Conservation (phyloP, 2,797 vertebrate genomes). For the Notolabrus celidotus region DNA sequence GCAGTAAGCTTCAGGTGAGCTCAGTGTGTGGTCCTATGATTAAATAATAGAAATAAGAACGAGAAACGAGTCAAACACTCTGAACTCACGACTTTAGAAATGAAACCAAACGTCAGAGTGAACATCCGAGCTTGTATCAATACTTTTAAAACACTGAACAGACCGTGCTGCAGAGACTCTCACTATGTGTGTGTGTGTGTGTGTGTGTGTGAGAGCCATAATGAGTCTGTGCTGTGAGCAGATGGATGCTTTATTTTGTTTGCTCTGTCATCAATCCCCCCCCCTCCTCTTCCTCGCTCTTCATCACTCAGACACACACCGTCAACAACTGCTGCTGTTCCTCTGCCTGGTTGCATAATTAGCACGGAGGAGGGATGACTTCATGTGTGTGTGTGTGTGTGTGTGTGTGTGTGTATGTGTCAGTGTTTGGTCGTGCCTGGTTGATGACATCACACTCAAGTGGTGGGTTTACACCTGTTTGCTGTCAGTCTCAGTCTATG, state of each 20-base stretch:
- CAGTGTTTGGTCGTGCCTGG: constrained; percentile 47
- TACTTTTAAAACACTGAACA: too few species aligned
- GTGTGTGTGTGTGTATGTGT: constrained; percentile 39
- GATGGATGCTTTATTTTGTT: constrained; percentile 49
- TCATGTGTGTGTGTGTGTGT: constrained; percentile 21
- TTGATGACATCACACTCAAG: constrained; percentile 63
- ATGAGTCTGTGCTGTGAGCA: constrained; percentile 52
- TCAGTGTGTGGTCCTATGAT: too few species aligned
- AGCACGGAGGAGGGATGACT: constrained; percentile 49
- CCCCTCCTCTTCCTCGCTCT: constrained; percentile 48
- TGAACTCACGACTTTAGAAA: too few species aligned
- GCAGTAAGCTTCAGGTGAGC: too few species aligned
- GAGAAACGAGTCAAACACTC: too few species aligned
- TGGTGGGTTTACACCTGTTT: constrained; percentile 70
- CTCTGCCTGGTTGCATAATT: constrained; percentile 62
- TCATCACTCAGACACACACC: constrained; percentile 43
- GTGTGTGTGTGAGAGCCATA: constrained; percentile 6
- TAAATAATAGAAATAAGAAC: too few species aligned
- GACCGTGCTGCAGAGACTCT: too few species aligned
- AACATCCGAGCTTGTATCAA: too few species aligned
- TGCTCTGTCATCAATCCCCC: constrained; percentile 56
- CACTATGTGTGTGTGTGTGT: not conserved
- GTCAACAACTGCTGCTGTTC: constrained; percentile 66
- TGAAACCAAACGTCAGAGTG: too few species aligned
- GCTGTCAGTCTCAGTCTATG: constrained; percentile 46